phyloP scores from a whole-genome alignment of 2,888 invertebrate genomes.

The Sthenelais limicola region DNA sequence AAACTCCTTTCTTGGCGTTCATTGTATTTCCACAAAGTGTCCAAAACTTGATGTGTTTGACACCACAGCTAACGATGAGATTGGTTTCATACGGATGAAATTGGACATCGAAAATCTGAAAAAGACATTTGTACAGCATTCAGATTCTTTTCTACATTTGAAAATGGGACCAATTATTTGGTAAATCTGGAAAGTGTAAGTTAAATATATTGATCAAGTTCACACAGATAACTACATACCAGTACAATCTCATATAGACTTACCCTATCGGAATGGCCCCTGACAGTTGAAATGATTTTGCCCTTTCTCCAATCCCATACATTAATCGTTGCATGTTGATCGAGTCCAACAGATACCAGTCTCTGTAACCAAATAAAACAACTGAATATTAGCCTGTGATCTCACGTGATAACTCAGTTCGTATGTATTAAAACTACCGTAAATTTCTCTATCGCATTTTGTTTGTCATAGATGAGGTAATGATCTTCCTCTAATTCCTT shows the following conservation, averaged over 20 bases:
- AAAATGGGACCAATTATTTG: background rate
- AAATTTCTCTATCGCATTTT: no score
- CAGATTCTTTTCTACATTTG: background rate
- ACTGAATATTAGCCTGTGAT: no score
- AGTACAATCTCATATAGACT: conserved; percentile 33
- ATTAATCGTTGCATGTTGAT: conserved; percentile 68
- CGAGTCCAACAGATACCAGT: conserved; percentile 70
- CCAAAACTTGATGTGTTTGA: conserved; percentile 73
- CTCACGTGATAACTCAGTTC: no score
- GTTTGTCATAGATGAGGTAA: no score
- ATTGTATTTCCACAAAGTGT: conserved; percentile 71
- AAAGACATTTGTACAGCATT: background rate
- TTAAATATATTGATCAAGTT: background rate
- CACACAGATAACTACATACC: background rate
- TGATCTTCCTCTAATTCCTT: no score
- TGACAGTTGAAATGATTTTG: conserved; percentile 67
- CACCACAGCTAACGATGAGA: conserved; percentile 70
- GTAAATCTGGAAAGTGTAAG: background rate
- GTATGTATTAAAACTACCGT: background rate
- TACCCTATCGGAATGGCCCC: conserved; percentile 71
- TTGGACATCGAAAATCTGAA: conserved; percentile 71
- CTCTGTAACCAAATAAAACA: conserved; percentile 56
- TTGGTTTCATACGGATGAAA: conserved; percentile 66
- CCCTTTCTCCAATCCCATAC: conserved; percentile 73
- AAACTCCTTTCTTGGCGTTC: conserved; percentile 70